phyloP scores from a whole-genome alignment of 2,888 invertebrate species.

The Silvanus unidentatus region DNA sequence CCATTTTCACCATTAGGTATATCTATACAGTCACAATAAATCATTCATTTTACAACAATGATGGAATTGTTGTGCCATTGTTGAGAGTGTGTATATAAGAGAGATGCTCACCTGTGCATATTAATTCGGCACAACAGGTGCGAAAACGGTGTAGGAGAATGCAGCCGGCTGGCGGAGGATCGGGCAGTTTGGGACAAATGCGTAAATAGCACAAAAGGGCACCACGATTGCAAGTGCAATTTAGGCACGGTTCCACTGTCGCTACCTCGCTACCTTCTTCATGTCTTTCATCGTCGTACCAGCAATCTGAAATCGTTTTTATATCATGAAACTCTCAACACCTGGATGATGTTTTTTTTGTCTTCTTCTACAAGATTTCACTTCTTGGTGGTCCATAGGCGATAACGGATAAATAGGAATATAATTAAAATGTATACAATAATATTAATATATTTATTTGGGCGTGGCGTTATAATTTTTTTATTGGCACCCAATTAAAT shows the following conservation, averaged over 20 bases:
- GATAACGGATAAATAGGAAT: too few species aligned
- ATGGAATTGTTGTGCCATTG: too few species aligned
- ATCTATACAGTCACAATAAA: slow-evolving; percentile 14
- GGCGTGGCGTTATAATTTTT: too few species aligned
- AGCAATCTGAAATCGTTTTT: slow-evolving; percentile 62
- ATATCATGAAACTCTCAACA: too few species aligned
- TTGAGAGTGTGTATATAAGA: too few species aligned
- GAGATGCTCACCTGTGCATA: slow-evolving; percentile 61
- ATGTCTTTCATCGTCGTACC: slow-evolving; percentile 65
- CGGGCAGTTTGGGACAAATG: slow-evolving; percentile 69
- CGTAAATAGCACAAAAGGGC: slow-evolving; percentile 71
- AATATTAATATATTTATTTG: too few species aligned
- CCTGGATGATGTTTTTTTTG: background rate
- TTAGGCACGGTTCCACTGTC: slow-evolving; percentile 71
- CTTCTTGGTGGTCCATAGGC: too few species aligned
- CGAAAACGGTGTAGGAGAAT: slow-evolving; percentile 61
- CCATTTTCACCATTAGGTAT: slow-evolving; percentile 30
- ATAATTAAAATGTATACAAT: too few species aligned
- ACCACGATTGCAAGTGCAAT: slow-evolving; percentile 67
- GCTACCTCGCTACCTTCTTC: slow-evolving; percentile 59
- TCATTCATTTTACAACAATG: too few species aligned
- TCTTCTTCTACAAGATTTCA: too few species aligned
- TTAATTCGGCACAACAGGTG: slow-evolving; percentile 71
- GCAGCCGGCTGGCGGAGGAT: slow-evolving; percentile 69
- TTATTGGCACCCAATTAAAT: too few species aligned